A percentile compares a stretch with the other conserved stretches of the same genome.
Evolutionary conservation across 2,888 invertebrate genomes (phyloP).

Genomic region (Aphrophora alni): DNA sequence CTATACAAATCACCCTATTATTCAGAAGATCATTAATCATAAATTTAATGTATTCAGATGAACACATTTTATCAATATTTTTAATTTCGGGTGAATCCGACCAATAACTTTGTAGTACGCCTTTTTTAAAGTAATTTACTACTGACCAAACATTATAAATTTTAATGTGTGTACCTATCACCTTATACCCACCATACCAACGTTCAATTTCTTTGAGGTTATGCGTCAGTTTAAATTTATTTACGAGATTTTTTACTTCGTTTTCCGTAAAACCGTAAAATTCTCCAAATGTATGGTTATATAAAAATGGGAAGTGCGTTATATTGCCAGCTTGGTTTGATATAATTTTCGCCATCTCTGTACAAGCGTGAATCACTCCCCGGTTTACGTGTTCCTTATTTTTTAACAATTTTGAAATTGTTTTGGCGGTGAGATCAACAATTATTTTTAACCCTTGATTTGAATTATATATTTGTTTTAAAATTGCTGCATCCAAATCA

Average conservation of each 20-base stretch:
- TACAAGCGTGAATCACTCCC: not conserved
- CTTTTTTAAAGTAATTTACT: not conserved
- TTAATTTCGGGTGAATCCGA: not conserved
- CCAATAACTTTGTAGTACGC: not conserved
- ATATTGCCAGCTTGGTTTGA: not conserved
- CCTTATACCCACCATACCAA: not conserved
- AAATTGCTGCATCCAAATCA: not conserved
- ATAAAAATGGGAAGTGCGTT: not conserved
- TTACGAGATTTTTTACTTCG: not conserved
- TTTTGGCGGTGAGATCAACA: not conserved
- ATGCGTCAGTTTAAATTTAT: not conserved
- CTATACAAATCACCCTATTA: not conserved
- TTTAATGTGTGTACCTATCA: not conserved
- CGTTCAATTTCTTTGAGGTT: not conserved
- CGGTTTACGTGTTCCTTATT: not conserved
- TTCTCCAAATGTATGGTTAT: not conserved
- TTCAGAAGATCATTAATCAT: not conserved
- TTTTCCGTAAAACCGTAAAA: not conserved
- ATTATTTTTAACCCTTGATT: not conserved
- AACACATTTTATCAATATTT: not conserved
- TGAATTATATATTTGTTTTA: not conserved
- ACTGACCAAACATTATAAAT: not conserved
- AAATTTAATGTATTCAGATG: not conserved
- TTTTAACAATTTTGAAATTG: not conserved
- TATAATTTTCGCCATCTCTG: not conserved